Evolutionary conservation across 2,888 invertebrate species (phyloP), one percentile per base, ranked within the genome.

Genomic region (Netelia fuscicornis): DNA sequence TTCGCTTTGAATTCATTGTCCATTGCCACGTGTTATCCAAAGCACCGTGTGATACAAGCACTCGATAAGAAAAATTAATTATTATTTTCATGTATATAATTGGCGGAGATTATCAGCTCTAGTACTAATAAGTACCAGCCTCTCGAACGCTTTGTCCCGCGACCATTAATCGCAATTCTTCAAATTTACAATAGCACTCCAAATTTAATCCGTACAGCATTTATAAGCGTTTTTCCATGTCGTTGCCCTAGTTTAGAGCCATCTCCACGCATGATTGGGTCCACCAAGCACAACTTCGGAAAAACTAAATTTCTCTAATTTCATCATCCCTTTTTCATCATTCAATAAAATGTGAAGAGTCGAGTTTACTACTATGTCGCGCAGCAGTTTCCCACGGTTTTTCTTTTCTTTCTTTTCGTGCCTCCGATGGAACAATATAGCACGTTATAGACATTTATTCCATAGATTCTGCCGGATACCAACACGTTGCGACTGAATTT

Each of bases 261-360:
- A 58, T 20, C n/a, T 70, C 74, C 72, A 74, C 62, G 84, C 84
- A 85, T 85, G 84, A 74, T 74, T 75, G 37, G 37, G 81, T 84
- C 75, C 74, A 70, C 52, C 52, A 58, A 78, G 84, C 84, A 85
- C 81, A 78, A 70, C 30, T 20, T 17, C 48, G 60, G 44, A 30
- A 56, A 23, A 75, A 64, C 42, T 48, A 60, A 52, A 65, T 67
- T 3, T 76, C 25, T 10, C 71, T 62, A 37, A 67, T 44, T 64
- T 42, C 52, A 54, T n/a, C 10, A 9, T 54, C 10, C 2, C 58
- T 42, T 10, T 30, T 17, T 11, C 37, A 37, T 11, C 37, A 37
- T 37, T 48, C 20, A 65, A 37, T 8, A n/a, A 76, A 17, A 48
- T 9, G 0, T 25, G 52, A 52, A 52, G 13, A 52, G 3, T 54